Base-by-base conservation (phyloP, 2,113 vertebrate species). In the Atlantisia rogersi region DNA sequence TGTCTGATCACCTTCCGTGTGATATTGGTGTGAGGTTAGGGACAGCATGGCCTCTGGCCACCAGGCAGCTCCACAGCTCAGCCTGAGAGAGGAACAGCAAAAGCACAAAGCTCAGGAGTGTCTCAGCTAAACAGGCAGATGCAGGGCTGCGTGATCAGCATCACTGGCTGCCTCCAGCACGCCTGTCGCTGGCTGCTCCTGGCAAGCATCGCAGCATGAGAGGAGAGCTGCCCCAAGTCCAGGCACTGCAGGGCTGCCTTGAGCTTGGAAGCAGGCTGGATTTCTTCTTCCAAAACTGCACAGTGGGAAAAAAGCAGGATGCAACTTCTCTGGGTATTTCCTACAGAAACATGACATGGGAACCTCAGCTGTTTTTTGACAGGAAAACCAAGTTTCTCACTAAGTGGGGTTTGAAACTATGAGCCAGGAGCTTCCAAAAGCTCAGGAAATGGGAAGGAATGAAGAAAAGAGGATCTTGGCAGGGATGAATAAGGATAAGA, bases 381-480 rank as follows among this genome's bases (percentile, higher is more conserved):
- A 76, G 48, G 58, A 79, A 95, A 95, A 75, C 12, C 35, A 87
- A 60, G 44, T 89, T 87, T 91, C 74, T 95, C 84, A 58, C 31
- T 87, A 91, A 95, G 77, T 64, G 77, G 25, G 78, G 22, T 48
- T 87, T 76, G 93, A 85, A 92, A 89, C 86, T 95, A 63, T 56
- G 80, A 94, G 83, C 77, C 62, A 92, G 69, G 29, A 55, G 35
- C 53, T 84, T 95, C 81, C 73, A 95, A 93, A 94, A 95, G 58
- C 89, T 94, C 78, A 94, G 44, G 91, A 92, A 89, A 87, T 22
- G 10, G 15, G 40, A 82, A 79, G 42, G 29, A 90, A 95, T 60
- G 52, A 94, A 93, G 79, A 59, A 92, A 96, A 92, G 62, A 89
- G 65, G 83, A 95, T 95, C 35, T 94, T 95, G 74, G 95, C 81